A percentile compares a stretch with the other conserved stretches of the same genome.
Conservation (phyloP, 1,140 invertebrate species). For the Tribolium castaneum region DNA sequence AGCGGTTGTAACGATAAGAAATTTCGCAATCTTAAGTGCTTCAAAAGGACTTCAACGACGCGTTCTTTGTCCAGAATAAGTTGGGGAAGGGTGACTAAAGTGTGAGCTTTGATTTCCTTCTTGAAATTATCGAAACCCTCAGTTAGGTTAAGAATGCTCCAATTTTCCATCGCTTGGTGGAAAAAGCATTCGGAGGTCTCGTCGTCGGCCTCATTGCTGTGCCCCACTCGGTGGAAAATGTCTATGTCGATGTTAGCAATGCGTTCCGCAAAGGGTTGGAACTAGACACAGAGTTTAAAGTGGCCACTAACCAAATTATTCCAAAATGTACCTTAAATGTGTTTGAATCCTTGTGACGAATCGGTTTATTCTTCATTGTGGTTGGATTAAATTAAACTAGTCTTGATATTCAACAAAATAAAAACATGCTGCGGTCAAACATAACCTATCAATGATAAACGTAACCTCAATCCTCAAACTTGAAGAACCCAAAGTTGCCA, state of each 20-base stretch:
- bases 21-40: constrained; percentile 77
- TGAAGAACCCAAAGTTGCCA: background rate
- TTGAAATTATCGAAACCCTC: constrained; percentile 82
- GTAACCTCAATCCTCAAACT: background rate
- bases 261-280: constrained; percentile 86
- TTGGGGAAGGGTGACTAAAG: constrained; percentile 82
- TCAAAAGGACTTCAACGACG: constrained; percentile 77
- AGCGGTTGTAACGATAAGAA: constrained; percentile 80
- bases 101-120: constrained; percentile 71
- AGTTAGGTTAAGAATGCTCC: constrained; percentile 86
- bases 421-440: background rate
- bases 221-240: constrained; percentile 80
- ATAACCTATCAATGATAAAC: background rate
- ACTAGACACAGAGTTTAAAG: constrained; percentile 70
- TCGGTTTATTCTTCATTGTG: constrained; percentile 80
- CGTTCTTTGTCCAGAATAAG: constrained; percentile 82
- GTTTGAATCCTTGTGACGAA: constrained; percentile 81
- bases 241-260: constrained; percentile 85
- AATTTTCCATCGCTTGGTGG: constrained; percentile 84
- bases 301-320: constrained; percentile 35
- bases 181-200: constrained; percentile 83
- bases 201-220: constrained; percentile 74
- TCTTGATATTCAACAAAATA: background rate
- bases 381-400: background rate
- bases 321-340: constrained; percentile 78